A percentile compares a stretch with the other conserved stretches of the same genome.
Evolutionary conservation across 1,140 invertebrate species (phyloP).

Genomic region (Euwallacea fornicatus): DNA sequence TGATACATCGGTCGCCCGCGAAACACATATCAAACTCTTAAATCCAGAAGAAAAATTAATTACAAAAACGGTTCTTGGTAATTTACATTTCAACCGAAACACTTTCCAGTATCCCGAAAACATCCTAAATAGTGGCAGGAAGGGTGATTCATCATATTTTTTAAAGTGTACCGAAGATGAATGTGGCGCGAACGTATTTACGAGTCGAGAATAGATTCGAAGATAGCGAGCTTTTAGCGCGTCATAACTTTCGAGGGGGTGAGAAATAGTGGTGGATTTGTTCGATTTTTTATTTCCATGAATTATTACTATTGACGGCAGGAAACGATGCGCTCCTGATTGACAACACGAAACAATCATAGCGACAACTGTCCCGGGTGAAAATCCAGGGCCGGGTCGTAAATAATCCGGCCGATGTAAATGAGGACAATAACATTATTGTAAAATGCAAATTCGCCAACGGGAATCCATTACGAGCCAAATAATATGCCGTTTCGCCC

Average conservation of each 20-base stretch:
- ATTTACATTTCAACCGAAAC: conserved; percentile 22
- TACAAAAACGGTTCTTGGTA: conserved; percentile 3
- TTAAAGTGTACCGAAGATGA: conserved; percentile 13
- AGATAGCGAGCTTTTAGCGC: conserved; percentile 19
- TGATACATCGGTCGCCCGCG: background rate
- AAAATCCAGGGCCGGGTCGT: conserved; percentile 34
- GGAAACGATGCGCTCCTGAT: background rate
- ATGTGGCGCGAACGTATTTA: conserved; percentile 20
- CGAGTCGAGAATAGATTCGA: conserved; percentile 18
- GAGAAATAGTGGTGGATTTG: background rate
- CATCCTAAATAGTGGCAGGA: conserved; percentile 7
- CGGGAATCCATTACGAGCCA: conserved; percentile 40
- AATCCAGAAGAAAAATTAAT: conserved; percentile 8
- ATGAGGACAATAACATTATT: conserved; percentile 46
- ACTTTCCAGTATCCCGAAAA: background rate
- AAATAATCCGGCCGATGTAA: conserved; percentile 43
- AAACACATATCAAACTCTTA: background rate
- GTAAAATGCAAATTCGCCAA: conserved; percentile 42
- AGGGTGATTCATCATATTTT: conserved; percentile 15
- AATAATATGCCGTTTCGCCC: conserved; percentile 36
- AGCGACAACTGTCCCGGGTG: background rate
- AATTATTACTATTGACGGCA: too few species aligned
- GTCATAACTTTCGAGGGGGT: conserved; percentile 3
- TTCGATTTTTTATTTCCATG: background rate
- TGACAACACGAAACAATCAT: background rate